phyloP scores from a whole-genome alignment of 2,797 vertebrate species.

The Hemitrygon akajei region DNA sequence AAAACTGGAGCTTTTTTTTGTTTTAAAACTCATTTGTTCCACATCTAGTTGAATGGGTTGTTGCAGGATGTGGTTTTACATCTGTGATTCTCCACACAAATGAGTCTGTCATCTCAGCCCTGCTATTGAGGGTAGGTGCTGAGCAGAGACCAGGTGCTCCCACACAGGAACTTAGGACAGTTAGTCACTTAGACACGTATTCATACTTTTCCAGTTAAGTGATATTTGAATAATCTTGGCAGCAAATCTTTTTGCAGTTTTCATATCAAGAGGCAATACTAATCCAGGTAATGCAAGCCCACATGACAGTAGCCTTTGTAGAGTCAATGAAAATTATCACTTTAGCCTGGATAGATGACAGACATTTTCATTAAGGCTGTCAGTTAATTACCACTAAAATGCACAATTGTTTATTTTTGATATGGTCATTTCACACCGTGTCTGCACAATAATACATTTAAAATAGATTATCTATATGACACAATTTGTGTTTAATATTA shows the following conservation, averaged over 20 bases:
- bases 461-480: too few species aligned
- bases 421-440: too few species aligned
- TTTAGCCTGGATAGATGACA: background rate
- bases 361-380: background rate
- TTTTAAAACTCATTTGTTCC: constrained; percentile 26
- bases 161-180: constrained; percentile 11
- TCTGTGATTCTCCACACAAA: constrained; percentile 9
- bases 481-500: too few species aligned
- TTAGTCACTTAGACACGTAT: constrained; percentile 8
- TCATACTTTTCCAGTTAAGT: constrained; percentile 1
- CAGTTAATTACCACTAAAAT: too few species aligned
- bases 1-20: background rate
- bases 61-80: constrained; percentile 18
- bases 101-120: background rate
- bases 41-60: background rate
- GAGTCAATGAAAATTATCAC: background rate
- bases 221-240: background rate
- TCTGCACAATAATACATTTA: too few species aligned
- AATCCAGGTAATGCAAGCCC: background rate
- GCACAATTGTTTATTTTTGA: too few species aligned
- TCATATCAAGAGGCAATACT: background rate
- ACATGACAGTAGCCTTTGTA: background rate
- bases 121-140: background rate
- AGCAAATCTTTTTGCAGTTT: background rate
- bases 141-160: constrained; percentile 5